Conservation (phyloP, 2,113 vertebrate species). For the Pluvialis apricaria region DNA sequence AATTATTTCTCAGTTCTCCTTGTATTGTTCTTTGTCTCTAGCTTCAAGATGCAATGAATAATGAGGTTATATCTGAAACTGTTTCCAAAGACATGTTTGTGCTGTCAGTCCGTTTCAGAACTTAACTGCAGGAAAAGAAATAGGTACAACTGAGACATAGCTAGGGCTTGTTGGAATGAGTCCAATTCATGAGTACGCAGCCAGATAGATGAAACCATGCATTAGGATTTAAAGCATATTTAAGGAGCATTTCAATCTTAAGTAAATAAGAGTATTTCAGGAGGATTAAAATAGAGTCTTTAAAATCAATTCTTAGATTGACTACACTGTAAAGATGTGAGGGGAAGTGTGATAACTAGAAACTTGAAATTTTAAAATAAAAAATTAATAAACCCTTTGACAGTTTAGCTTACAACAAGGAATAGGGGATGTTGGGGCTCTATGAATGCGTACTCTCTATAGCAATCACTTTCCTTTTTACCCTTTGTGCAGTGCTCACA, state of each 20-base stretch:
- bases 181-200: neutral
- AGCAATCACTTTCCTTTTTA: neutral
- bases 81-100: accelerated
- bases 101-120: neutral
- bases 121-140: neutral
- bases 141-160: neutral
- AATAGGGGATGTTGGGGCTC: neutral
- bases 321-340: neutral
- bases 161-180: neutral
- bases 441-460: neutral
- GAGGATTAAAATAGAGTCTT: neutral
- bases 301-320: too few species aligned
- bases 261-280: neutral
- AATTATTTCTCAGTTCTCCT: neutral
- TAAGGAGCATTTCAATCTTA: neutral
- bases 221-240: neutral
- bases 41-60: neutral
- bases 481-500: neutral
- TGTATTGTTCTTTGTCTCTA: neutral
- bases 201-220: neutral
- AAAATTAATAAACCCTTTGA: neutral
- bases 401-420: neutral
- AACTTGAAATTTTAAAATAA: neutral
- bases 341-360: neutral
- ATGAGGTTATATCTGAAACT: neutral